These are phyloP conservation scores for Augochlora pura DNA, from an alignment of 1,140 invertebrate genomes.

Conservation along the genomic window DNA sequence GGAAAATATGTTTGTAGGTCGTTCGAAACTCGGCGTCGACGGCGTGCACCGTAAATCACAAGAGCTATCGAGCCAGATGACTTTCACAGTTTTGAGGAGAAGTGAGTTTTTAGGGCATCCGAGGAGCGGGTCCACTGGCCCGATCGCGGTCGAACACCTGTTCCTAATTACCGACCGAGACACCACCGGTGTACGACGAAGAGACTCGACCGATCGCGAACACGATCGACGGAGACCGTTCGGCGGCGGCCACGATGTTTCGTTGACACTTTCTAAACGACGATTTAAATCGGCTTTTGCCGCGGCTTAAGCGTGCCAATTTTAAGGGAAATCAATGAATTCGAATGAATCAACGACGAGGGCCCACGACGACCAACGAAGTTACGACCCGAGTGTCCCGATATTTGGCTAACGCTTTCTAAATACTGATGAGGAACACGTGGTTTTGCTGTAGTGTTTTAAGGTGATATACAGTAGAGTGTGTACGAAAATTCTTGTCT, in stretches of 20 bases:
- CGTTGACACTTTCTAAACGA: not conserved
- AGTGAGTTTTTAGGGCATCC: not conserved
- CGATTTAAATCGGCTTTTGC: not conserved
- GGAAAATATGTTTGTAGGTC: slow-evolving; percentile 32
- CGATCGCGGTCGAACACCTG: too few species aligned
- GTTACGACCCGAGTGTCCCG: not conserved
- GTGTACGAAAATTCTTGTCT: too few species aligned
- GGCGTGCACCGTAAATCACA: not conserved
- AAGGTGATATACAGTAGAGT: too few species aligned
- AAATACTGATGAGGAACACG: not conserved
- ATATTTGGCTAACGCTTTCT: not conserved
- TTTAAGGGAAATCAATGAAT: too few species aligned
- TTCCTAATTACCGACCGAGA: not conserved
- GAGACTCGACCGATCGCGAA: not conserved
- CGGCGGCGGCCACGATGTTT: not conserved
- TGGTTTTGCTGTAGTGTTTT: too few species aligned
- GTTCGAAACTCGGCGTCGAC: not conserved
- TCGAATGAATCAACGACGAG: too few species aligned
- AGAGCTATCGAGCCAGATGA: not conserved
- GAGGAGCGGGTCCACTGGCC: not conserved
- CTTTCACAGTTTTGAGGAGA: not conserved
- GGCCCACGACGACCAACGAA: too few species aligned
- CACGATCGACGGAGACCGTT: not conserved
- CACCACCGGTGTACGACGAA: not conserved
- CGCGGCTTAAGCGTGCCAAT: too few species aligned